Evolutionary conservation across 2,113 vertebrate genomes (phyloP).

Genomic region (Myotis davidii): DNA sequence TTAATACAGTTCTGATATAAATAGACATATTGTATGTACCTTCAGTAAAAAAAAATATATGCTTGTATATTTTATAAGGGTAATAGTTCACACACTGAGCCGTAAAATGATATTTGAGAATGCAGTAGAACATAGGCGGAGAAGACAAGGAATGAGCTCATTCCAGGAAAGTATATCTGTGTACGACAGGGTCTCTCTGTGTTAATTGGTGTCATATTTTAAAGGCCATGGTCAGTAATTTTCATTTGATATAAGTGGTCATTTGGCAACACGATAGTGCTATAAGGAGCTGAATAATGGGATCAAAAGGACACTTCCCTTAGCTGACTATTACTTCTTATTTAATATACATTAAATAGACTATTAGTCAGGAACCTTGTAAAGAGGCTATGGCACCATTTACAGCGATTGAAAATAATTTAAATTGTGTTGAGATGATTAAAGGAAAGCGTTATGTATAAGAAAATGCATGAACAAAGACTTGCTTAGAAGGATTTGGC

Average conservation of each 20-base stretch:
- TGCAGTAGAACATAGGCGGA: neutral
- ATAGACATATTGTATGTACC: neutral
- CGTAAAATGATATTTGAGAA: neutral
- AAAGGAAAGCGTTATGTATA: conserved; percentile 15
- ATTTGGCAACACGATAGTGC: conserved; percentile 74
- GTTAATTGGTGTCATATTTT: conserved; percentile 78
- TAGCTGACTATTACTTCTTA: conserved; percentile 76
- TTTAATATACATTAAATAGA: conserved; percentile 80
- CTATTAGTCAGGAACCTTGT: conserved; percentile 75
- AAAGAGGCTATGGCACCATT: conserved; percentile 67
- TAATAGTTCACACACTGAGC: neutral
- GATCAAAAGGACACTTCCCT: conserved; percentile 79
- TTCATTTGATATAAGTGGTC: conserved; percentile 77
- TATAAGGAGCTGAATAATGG: conserved; percentile 73
- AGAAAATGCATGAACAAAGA: conserved; percentile 2
- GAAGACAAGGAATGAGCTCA: conserved; percentile 52
- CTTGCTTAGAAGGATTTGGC: neutral
- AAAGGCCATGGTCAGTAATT: conserved; percentile 73
- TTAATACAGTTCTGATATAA: neutral
- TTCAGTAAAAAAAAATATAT: neutral
- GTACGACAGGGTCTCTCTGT: conserved; percentile 42
- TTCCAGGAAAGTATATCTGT: conserved; percentile 52
- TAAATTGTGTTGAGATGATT: conserved; percentile 53
- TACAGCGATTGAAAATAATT: conserved; percentile 73
- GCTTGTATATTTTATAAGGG: neutral